These are phyloP conservation scores for Gadus macrocephalus DNA, from an alignment of 2,113 vertebrate species.

Conservation along the genomic window DNA sequence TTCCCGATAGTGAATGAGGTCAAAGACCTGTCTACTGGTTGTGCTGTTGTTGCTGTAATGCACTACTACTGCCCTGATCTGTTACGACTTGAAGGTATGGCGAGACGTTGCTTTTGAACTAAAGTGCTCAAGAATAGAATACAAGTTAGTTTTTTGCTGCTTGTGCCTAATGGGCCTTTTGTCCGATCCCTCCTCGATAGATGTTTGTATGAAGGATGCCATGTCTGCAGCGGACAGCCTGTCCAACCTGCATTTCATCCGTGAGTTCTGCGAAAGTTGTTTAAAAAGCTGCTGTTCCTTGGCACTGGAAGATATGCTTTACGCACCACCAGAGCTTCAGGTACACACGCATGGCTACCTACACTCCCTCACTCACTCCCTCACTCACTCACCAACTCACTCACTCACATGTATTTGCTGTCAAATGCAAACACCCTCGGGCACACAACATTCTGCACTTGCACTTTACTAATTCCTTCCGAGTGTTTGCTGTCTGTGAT, in stretches of 20 bases:
- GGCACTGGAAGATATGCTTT: conserved; percentile 81
- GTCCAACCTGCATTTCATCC: conserved; percentile 86
- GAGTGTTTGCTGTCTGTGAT: background rate
- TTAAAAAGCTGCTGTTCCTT: conserved; percentile 82
- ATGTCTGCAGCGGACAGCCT: conserved; percentile 84
- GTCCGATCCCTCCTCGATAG: conserved; percentile 19
- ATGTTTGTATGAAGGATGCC: conserved; percentile 80
- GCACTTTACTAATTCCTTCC: background rate
- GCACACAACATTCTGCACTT: background rate
- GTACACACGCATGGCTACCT: conserved; percentile 51
- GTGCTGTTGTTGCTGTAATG: conserved; percentile 81
- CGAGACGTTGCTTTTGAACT: no score
- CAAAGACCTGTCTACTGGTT: conserved; percentile 84
- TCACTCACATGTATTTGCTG: background rate
- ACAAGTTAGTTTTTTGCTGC: no score
- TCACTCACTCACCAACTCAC: background rate
- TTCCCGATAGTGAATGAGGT: conserved; percentile 80
- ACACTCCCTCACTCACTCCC: background rate
- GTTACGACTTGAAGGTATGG: conserved; percentile 81
- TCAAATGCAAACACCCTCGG: background rate
- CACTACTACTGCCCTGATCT: conserved; percentile 87
- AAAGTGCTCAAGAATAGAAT: no score
- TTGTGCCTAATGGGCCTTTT: background rate
- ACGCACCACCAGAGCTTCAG: conserved; percentile 78
- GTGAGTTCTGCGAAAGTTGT: conserved; percentile 83